Percentiles rank a stretch among this genome's conserved stretches.
Conservation (phyloP, 2,888 invertebrate genomes). For the Aspidiotus destructor region DNA sequence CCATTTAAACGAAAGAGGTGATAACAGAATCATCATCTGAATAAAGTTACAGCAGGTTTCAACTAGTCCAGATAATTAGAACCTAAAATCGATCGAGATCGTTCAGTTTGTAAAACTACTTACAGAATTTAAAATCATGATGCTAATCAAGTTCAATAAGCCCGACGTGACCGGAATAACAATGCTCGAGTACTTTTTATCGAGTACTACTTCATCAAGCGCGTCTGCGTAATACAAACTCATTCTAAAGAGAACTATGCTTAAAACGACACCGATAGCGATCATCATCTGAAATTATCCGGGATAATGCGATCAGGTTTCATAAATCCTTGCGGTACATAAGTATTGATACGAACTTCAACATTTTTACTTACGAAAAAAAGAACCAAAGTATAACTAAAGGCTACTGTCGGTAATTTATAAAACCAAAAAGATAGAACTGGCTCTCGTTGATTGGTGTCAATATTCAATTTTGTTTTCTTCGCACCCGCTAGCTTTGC, state of each 20-base stretch:
- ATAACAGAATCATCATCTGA: no score
- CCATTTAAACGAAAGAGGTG: no score
- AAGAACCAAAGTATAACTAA: constrained; percentile 76
- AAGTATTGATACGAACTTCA: no score
- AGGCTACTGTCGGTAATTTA: constrained; percentile 72
- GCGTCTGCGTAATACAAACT: constrained; percentile 63
- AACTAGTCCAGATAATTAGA: constrained; percentile 38
- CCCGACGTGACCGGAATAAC: constrained; percentile 87
- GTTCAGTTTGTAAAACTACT: not conserved
- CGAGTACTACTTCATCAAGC: constrained; percentile 48
- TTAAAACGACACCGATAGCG: constrained; percentile 82
- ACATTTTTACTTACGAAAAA: constrained; percentile 54
- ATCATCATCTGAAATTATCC: constrained; percentile 50
- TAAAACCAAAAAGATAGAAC: constrained; percentile 82
- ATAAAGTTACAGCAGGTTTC: no score
- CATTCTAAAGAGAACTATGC: constrained; percentile 86
- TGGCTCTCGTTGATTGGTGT: constrained; percentile 75
- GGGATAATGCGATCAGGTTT: no score
- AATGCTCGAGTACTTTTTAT: constrained; percentile 66
- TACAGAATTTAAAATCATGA: constrained; percentile 78
- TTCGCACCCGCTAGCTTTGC: constrained; percentile 68
- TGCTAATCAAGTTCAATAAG: constrained; percentile 79
- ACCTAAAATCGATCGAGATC: constrained; percentile 25
- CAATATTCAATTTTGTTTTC: constrained; percentile 54
- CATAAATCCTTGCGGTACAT: no score